Base-by-base conservation (phyloP, 2,888 invertebrate species). In the Temnothorax rugatulus region DNA sequence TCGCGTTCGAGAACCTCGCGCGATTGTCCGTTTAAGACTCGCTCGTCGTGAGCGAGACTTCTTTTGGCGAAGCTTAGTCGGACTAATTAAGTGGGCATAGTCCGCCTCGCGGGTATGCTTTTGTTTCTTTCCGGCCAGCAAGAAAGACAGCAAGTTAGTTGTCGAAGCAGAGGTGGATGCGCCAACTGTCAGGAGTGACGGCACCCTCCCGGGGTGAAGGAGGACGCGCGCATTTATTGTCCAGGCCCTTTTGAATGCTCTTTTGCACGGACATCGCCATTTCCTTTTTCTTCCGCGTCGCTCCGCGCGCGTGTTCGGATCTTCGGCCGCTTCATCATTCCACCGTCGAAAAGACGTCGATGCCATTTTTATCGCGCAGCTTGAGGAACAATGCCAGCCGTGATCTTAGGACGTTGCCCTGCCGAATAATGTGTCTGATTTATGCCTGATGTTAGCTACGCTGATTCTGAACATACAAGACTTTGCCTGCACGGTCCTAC, bases 201-300 rank as follows among this genome's bases (percentile, higher is more conserved):
- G 85, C 90, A 87, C 89, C 90, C 89, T 88, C 87, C 86, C 73
- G 89, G 73, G 73, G 91, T 85, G 81, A 83, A 54, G 73, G 79
- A 87, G 89, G n/a, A 89, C 89, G 85, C 85, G 86, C 68, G 82
- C 86, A 90, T 90, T 90, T 89, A 85, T 90, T 89, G 89, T 87
- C 79, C 84, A 52, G 18, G n/a, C 5, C 13, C 83, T 86, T 87
- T 90, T 81, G 84, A 88, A 75, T 54, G 38, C 50, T 34, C 84
- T 69, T 75, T 69, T 61, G 29, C 83, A 68, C 68, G 81, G 82
- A 71, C 86, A 76, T 83, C 83, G 57, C 88, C 52, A 59, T 75
- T 83, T 75, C 73, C 77, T 75, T 34, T 50, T 59, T 85, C 82
- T 21, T 69, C 69, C 57, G 34, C 66, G 69, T 50, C 63, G 38